Base-by-base conservation (phyloP, 2,113 vertebrate genomes). In the Talpa occidentalis region DNA sequence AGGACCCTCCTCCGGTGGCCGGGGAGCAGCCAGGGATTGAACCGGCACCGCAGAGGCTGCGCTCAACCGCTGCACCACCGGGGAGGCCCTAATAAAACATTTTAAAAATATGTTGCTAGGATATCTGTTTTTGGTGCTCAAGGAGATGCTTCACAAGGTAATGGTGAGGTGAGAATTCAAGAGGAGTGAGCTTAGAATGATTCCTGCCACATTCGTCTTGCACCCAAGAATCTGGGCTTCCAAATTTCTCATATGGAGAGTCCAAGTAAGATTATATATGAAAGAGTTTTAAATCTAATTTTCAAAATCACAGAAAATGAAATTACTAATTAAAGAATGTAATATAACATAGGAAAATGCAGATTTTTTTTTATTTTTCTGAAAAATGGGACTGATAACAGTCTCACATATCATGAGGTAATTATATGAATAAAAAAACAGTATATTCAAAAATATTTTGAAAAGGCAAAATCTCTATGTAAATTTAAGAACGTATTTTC, bases 401-500 rank as follows among this genome's bases (percentile, higher is more conserved):
- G 14, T 35, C 10, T 11, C 10, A 59, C 12, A 93, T 83, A 81
- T 76, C 52, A 35, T 49, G 19, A 72, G 6, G 0, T 5, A 97
- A 88, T 81, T 66, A 64, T 72, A 73, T 60, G n/a, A 11, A 52
- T 62, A 7, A 87, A 87, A 84, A 79, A 73, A 93, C 83, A 62
- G 42, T 52, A 52, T 52, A 52, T 17, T 52, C 16, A 62, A 79
- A 94, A 73, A 15, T 1, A 6, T 77, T 88, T 86, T 77, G 4
- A n/a, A 92, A 72, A 83, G 5, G 24, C 79, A 76, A 79, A 77
- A 42, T 11, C 22, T 49, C 70, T 28, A 47, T 70, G 32, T 85
- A 70, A 47, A 78, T 81, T n/a, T 72, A 59, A 83, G 2, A 16
- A 1, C 19, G 35, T 91, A 11, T 92, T 67, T 87, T 74, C 24